Evolutionary conservation across 2,113 vertebrate species (phyloP).

Genomic region (Morone saxatilis): DNA sequence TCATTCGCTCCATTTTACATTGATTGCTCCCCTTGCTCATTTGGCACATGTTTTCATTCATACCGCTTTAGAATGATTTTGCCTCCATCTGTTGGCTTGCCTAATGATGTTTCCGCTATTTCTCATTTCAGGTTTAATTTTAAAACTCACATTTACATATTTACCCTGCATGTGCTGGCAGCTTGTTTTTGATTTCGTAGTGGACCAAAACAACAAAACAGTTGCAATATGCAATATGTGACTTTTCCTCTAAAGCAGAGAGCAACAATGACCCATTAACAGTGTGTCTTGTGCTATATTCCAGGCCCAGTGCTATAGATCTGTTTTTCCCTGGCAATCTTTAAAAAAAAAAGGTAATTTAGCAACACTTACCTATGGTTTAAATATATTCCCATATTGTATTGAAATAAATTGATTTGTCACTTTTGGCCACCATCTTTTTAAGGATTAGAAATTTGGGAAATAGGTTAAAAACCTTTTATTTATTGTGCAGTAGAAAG

Average conservation of each 20-base stretch:
- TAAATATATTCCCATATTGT: too few species aligned
- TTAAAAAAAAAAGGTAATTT: too few species aligned
- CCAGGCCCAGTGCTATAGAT: too few species aligned
- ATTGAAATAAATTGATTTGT: too few species aligned
- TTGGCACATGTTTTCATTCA: slow-evolving; percentile 35
- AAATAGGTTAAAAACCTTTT: not conserved
- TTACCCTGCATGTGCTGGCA: not conserved
- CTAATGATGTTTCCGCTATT: slow-evolving; percentile 9
- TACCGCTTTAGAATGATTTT: slow-evolving; percentile 2
- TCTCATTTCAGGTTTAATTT: slow-evolving; percentile 41
- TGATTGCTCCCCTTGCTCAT: slow-evolving; percentile 15
- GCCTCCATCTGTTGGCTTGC: slow-evolving; percentile 54
- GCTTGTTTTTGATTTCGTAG: not conserved
- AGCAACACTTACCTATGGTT: too few species aligned
- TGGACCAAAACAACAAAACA: not conserved
- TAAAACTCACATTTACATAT: slow-evolving; percentile 10
- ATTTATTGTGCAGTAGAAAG: not conserved
- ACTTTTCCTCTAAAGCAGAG: not conserved
- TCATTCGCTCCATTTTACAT: slow-evolving; percentile 21
- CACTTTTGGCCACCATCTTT: not conserved
- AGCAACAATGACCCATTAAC: not conserved
- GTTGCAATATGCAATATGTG: not conserved
- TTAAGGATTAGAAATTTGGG: not conserved
- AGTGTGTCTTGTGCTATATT: too few species aligned
- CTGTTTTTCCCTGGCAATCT: too few species aligned